Evolutionary conservation across 2,888 invertebrate species (phyloP).

Genomic region (Isotomurus palustris): DNA sequence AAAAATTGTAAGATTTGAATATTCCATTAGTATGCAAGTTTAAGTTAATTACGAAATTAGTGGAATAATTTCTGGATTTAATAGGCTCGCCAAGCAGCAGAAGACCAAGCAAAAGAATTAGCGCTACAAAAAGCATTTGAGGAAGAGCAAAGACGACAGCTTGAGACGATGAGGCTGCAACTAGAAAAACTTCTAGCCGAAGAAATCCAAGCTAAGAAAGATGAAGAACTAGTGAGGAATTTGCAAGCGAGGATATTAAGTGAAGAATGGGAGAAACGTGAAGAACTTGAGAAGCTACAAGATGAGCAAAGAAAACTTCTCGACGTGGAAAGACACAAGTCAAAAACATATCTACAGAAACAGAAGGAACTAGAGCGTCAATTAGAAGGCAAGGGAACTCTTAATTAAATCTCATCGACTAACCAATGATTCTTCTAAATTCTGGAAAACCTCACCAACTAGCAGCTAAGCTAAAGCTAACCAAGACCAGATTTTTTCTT

Average conservation of each 20-base stretch:
- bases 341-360: conserved; percentile 66
- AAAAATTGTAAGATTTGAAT: conserved; percentile 56
- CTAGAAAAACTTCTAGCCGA: conserved; percentile 69
- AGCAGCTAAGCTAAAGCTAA: too few species aligned
- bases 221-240: conserved; percentile 68
- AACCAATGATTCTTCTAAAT: not conserved
- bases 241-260: conserved; percentile 60
- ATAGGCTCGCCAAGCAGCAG: conserved; percentile 55
- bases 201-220: conserved; percentile 76
- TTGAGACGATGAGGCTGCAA: conserved; percentile 65
- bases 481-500: not conserved
- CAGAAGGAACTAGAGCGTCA: conserved; percentile 68
- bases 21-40: not conserved
- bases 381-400: conserved; percentile 57
- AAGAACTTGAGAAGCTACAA: conserved; percentile 73
- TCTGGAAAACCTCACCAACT: not conserved
- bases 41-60: not conserved
- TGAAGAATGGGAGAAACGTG: conserved; percentile 79
- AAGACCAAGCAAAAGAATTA: conserved; percentile 60
- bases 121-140: conserved; percentile 67
- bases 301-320: conserved; percentile 68
- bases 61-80: conserved; percentile 13
- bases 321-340: conserved; percentile 68
- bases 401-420: not conserved
- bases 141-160: conserved; percentile 65